These are phyloP conservation scores for Archocentrus centrarchus DNA, from an alignment of 2,113 vertebrate genomes.

Conservation along the genomic window DNA sequence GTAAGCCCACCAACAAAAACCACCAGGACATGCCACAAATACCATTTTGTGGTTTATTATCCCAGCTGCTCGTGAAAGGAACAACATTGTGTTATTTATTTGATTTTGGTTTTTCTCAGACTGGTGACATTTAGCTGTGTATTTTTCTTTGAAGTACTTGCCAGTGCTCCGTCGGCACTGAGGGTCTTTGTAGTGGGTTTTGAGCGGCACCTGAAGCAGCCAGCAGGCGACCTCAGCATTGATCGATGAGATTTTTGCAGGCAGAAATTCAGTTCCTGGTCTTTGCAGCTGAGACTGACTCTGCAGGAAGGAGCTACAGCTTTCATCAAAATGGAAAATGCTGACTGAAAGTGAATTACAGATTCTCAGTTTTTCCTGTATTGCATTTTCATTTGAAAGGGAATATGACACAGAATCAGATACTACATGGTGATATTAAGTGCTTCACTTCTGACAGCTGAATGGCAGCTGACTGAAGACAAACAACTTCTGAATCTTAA, in stretches of 20 bases:
- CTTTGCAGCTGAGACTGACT: not conserved
- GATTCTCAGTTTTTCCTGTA: not conserved
- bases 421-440: not conserved
- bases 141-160: constrained; percentile 60
- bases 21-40: constrained; percentile 26
- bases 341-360: constrained; percentile 33
- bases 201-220: constrained; percentile 50
- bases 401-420: not conserved
- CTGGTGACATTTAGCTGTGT: constrained; percentile 57
- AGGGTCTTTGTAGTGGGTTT: constrained; percentile 60
- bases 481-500: constrained; percentile 22
- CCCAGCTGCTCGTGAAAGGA: constrained; percentile 69
- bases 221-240: constrained; percentile 27
- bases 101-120: constrained; percentile 53
- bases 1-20: not conserved
- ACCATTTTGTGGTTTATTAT: constrained; percentile 63
- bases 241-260: constrained; percentile 36
- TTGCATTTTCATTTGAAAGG: not conserved
- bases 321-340: constrained; percentile 11
- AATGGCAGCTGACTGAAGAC: constrained; percentile 23
- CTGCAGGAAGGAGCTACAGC: not conserved
- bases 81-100: constrained; percentile 58
- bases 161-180: constrained; percentile 11
- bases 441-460: not conserved
- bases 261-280: not conserved